A percentile compares a stretch with the other conserved stretches of the same genome.
Evolutionary conservation across 2,888 invertebrate genomes (phyloP).

Genomic region (Cistogaster globosa): DNA sequence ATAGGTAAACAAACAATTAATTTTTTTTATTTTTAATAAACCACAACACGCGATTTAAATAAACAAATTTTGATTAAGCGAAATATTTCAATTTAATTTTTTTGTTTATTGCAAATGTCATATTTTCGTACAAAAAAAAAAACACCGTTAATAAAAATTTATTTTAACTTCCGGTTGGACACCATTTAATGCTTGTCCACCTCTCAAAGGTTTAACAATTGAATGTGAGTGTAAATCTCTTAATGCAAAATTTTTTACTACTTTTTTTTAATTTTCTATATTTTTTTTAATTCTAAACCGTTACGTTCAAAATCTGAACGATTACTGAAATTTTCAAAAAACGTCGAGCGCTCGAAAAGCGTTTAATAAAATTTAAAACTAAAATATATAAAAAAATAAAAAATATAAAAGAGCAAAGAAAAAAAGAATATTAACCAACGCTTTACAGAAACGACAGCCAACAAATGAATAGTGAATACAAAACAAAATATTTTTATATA

Average conservation of each 20-base stretch:
- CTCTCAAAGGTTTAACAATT: slow-evolving; percentile 50
- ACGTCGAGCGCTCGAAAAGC: slow-evolving; percentile 67
- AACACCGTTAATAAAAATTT: slow-evolving; percentile 34
- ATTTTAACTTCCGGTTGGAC: slow-evolving; percentile 42
- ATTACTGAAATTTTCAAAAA: slow-evolving; percentile 78
- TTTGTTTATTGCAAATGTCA: slow-evolving; percentile 7
- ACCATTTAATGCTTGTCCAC: slow-evolving; percentile 51
- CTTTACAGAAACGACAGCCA: slow-evolving; percentile 58
- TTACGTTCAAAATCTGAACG: slow-evolving; percentile 80
- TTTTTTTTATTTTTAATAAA: slow-evolving; percentile 15
- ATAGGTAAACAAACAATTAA: slow-evolving; percentile 4
- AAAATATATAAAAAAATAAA: slow-evolving; percentile 55
- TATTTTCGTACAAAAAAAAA: slow-evolving; percentile 14
- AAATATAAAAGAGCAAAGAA: slow-evolving; percentile 46
- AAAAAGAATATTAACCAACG: slow-evolving; percentile 64
- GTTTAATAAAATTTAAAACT: slow-evolving; percentile 63
- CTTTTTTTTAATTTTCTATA: slow-evolving; percentile 14
- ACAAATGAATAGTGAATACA: slow-evolving; percentile 58
- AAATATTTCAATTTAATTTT: not conserved
- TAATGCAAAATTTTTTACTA: slow-evolving; percentile 14
- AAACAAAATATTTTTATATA: slow-evolving; percentile 20
- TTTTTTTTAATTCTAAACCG: slow-evolving; percentile 71
- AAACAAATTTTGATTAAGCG: slow-evolving; percentile 4
- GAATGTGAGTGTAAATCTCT: slow-evolving; percentile 39
- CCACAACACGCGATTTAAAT: slow-evolving; percentile 61